phyloP scores from a whole-genome alignment of 1,140 invertebrate species.

The Thaumetopoea pityocampa region DNA sequence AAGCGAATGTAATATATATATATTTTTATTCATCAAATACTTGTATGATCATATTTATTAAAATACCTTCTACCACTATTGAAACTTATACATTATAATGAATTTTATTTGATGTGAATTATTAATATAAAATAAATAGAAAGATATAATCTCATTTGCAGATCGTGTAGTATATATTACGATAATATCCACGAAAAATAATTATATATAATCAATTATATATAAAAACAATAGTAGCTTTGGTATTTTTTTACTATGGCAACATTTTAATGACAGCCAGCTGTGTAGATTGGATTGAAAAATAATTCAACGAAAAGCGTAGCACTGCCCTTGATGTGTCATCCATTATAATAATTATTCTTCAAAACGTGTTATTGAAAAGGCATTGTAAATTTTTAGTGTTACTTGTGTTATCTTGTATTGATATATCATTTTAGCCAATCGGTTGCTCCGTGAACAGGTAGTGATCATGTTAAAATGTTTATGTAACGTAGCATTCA shows the following conservation, averaged over 20 bases:
- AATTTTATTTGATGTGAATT: no score
- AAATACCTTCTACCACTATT: no score
- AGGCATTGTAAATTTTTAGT: constrained; percentile 22
- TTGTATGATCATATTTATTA: no score
- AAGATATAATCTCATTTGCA: no score
- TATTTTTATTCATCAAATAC: no score
- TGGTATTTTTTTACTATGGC: constrained; percentile 32
- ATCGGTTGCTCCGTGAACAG: constrained; percentile 43
- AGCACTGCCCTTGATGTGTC: constrained; percentile 69
- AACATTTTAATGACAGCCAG: constrained; percentile 66
- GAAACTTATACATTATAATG: no score
- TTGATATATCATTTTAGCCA: constrained; percentile 4
- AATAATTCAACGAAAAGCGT: constrained; percentile 58
- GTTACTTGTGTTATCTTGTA: constrained; percentile 9
- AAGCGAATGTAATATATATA: no score
- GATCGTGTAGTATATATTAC: no score
- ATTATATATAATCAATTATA: constrained; percentile 6
- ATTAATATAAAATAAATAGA: no score
- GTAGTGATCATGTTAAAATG: constrained; percentile 57
- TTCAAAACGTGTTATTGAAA: constrained; percentile 50
- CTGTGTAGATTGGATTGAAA: constrained; percentile 66
- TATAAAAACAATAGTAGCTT: constrained; percentile 24
- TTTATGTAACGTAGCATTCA: constrained; percentile 72
- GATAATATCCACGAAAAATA: no score
- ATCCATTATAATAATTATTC: constrained; percentile 62